Evolutionary conservation across 2,888 invertebrate species (phyloP), one percentile per base, ranked within the genome.

Genomic region (Amorpha juglandis): DNA sequence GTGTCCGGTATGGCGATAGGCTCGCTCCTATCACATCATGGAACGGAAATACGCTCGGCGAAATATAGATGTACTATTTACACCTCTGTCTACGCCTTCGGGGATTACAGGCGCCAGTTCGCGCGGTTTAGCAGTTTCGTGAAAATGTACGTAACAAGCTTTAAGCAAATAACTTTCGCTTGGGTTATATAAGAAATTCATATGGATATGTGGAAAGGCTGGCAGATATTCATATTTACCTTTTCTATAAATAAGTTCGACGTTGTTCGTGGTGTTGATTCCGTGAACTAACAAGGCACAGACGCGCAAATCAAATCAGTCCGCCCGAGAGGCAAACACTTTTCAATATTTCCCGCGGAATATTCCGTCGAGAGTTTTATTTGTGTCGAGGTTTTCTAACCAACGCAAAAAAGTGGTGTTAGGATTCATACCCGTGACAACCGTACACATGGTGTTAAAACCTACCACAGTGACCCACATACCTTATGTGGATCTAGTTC

Each of bases 271-370:
- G 72, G 68, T 77, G 77, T 80, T 77, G 76, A 79, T 79, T 80
- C 74, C 70, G 74, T 65, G 71, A 70, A 70, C 71, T 74, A 76
- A 73, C 75, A 78, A 75, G 75, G 74, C 72, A 70, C 70, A 70
- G 74, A 71, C 71, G 77, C 71, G 77, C 80, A 87, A 88, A 88
- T 88, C 87, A 82, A 88, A 88, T 88, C 88, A 86, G 80, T 80
- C 78, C 80, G 76, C 73, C 72, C 76, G 79, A 73, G 79, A 79
- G 76, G 83, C 81, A 87, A 87, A 86, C 82, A 87, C 82, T 84
- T 84, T 84, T 78, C 83, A 84, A 86, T 83, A 86, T 84, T 84
- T 83, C 74, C 73, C 67, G 69, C 73, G 77, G 78, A 79, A 85
- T 84, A 82, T 85, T 83, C 79, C 71, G 74, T 67, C 71, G 71